These are phyloP conservation scores for Rhabditoides inermis DNA, from an alignment of 2,888 invertebrate genomes.

Conservation along the genomic window DNA sequence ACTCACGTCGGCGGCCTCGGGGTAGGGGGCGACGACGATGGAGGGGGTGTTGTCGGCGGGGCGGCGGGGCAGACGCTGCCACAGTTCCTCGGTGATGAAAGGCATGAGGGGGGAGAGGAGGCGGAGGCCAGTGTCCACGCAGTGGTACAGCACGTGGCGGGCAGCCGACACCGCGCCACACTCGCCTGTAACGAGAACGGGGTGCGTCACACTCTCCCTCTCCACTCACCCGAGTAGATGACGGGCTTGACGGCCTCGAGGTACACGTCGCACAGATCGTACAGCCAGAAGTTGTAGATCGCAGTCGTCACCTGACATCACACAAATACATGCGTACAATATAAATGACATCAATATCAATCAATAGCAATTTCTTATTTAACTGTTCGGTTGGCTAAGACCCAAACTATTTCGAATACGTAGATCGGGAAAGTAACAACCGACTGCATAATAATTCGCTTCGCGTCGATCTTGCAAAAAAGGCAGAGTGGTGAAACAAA, in stretches of 20 bases:
- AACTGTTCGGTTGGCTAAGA: no score
- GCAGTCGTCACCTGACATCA: constrained; percentile 67
- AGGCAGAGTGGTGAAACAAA: no score
- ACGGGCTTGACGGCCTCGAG: constrained; percentile 60
- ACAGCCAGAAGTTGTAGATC: constrained; percentile 88
- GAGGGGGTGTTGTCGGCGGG: constrained; percentile 61
- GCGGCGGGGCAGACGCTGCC: constrained; percentile 71
- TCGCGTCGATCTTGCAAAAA: no score
- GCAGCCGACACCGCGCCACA: constrained; percentile 53
- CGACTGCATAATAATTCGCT: no score
- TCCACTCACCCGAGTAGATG: constrained; percentile 18
- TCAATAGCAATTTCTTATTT: no score
- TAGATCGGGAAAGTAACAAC: no score
- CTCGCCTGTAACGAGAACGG: not conserved
- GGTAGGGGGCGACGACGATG: constrained; percentile 81
- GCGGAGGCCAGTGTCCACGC: constrained; percentile 75
- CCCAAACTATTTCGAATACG: no score
- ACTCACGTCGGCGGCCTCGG: constrained; percentile 54
- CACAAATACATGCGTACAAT: not conserved
- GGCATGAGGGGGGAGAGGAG: constrained; percentile 95
- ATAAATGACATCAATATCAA: no score
- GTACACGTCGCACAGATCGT: constrained; percentile 93
- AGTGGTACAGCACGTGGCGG: constrained; percentile 70
- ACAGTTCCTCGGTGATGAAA: constrained; percentile 86
- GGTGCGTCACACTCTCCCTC: not conserved